Evolutionary conservation across 1,140 invertebrate genomes (phyloP).

Genomic region (Diuraphis noxia): DNA sequence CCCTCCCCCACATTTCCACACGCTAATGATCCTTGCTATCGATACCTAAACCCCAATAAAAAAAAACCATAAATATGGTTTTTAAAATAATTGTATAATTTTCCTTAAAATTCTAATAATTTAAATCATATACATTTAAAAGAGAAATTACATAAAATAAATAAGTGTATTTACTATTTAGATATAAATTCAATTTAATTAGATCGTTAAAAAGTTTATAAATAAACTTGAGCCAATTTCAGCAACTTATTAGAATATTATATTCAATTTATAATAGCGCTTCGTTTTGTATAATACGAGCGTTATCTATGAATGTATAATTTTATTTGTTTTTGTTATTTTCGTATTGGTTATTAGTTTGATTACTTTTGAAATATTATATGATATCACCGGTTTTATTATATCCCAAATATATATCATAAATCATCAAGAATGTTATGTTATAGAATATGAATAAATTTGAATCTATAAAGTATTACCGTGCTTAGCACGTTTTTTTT

Average conservation of each 20-base stretch:
- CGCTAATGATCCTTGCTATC: too few species aligned
- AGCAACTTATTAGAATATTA: not conserved
- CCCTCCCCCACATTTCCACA: too few species aligned
- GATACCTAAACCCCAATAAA: too few species aligned
- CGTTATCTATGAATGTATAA: not conserved
- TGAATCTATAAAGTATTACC: not conserved
- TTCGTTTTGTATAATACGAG: not conserved
- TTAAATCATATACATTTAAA: not conserved
- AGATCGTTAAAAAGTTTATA: not conserved
- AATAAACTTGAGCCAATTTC: not conserved
- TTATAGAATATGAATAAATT: constrained; percentile 9
- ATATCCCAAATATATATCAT: not conserved
- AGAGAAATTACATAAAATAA: not conserved
- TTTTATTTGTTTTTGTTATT: not conserved
- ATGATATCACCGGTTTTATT: not conserved
- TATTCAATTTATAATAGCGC: not conserved
- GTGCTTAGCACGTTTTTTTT: not conserved
- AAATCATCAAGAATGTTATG: not conserved
- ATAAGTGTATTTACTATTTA: not conserved
- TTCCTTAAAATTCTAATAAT: not conserved
- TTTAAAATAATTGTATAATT: not conserved
- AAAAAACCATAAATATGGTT: not conserved
- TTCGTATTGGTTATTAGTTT: not conserved
- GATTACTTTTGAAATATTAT: not conserved
- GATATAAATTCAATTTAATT: not conserved